Evolutionary conservation across 2,888 invertebrate genomes (phyloP), one percentile per base, ranked within the genome.

Genomic region (Idaea dimidiata): DNA sequence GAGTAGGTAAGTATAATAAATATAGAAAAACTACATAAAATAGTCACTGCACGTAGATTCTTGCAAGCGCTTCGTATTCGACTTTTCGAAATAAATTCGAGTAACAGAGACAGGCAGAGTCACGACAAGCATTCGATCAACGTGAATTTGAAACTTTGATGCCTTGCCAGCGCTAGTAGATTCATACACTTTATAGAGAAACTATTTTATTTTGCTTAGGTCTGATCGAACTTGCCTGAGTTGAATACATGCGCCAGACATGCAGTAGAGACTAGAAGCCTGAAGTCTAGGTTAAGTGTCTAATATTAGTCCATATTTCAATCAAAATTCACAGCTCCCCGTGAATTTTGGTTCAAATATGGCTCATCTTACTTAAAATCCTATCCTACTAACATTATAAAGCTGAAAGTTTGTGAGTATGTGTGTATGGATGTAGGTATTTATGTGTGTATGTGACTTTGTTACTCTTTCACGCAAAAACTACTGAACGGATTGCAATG

Each of bases 111-210:
- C 67, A 72, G 72, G 72, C 64, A 70, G 68, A n/a, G 70, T 69
- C 72, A 69, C 67, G 70, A 62, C 67, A 71, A 68, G 68, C 68
- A 68, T 72, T 75, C 74, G 77, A 77, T 81, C 77, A 76, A 76
- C 70, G 77, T 68, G 79, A 72, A 75, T 78, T 80, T 80, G 75
- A 80, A 82, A 78, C 75, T 79, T 81, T 77, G 77, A 78, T 78
- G 72, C 72, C 75, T 67, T 71, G 70, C 72, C 74, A 75, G 71
- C 72, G 68, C 65, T 70, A 68, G 70, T 74, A 69, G 73, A 73
- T 77, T 69, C 72, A 76, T 75, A 74, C 75, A 72, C 69, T 75
- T 78, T 78, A 80, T 75, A 65, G 72, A 71, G 72, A 71, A 72
- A 69, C 72, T 72, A 66, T 71, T 75, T 71, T 74, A 73, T 72